Conservation (phyloP, 2,113 vertebrate species). For the Toxostoma redivivum region DNA sequence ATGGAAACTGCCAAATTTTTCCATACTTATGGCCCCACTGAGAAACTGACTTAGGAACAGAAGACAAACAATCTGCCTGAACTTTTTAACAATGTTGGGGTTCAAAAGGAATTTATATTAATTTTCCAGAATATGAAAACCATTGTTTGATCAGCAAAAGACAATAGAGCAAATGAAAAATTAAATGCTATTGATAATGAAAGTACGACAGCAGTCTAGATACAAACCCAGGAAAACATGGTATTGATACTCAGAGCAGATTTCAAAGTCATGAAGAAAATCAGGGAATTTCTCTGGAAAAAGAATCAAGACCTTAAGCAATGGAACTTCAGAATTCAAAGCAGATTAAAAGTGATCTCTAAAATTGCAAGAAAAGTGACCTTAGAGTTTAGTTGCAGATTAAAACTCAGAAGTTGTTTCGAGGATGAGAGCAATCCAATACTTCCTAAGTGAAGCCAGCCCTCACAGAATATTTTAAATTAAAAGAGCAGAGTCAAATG, state of each 20-base stretch:
- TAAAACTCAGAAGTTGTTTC: neutral
- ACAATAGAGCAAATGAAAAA: neutral
- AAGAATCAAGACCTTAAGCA: neutral
- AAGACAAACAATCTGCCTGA: neutral
- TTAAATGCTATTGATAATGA: neutral
- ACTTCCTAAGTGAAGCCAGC: neutral
- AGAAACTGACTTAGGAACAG: neutral
- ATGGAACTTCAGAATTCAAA: neutral
- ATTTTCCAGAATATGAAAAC: neutral
- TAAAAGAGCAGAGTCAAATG: neutral
- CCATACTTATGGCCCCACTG: neutral
- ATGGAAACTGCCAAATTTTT: neutral
- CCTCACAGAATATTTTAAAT: neutral
- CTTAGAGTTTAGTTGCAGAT: neutral
- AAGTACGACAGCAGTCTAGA: neutral
- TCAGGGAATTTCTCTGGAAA: neutral
- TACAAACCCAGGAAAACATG: neutral
- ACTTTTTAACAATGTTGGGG: neutral
- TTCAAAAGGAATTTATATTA: neutral
- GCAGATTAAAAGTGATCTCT: neutral
- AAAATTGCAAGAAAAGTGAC: neutral
- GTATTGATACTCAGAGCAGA: neutral
- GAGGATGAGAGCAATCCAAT: neutral
- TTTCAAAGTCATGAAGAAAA: neutral
- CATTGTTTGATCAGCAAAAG: neutral